Evolutionary conservation across 1,140 invertebrate species (phyloP), one percentile per base, ranked within the genome.

Genomic region (Lysiphlebus fabarum): DNA sequence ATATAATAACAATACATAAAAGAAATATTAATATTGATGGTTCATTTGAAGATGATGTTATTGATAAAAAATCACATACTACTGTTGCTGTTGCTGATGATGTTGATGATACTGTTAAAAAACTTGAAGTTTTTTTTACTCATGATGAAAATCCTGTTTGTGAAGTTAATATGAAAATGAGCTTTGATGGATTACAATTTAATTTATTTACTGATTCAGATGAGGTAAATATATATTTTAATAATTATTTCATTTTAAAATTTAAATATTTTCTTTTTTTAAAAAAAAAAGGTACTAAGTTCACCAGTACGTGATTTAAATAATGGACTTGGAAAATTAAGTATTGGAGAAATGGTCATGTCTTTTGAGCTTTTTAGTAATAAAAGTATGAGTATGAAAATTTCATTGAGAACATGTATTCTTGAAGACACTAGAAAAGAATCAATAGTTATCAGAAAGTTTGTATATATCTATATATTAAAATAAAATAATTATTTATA

Each of bases 391-490:
- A 87, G 89, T 68, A 75, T 89, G 42, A 88, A 87, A 71, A 76
- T 88, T n/a, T 86, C 87, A 44, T 72, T 92, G 17, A 86, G 89
- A 70, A 85, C 83, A 11, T 79, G 89, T 53, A 73, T 84, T 4
- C 71, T 92, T 11, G 85, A 90, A 73, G 90, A 93, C 67, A 88
- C 88, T 11, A 78, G 90, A 60, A 85, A 86, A 17, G 85, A 90
- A 62, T 83, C 81, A 57, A 75, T 75, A 7, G 74, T 84, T 57
- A 77, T 84, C 42, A 84, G 84, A 75, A 88, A 85, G 87, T 89
- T 70, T 67, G 71, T 70, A 33, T 10, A 51, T 6, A 51, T 51
- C 38, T 6, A 40, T 9, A 40, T 9, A 10, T 33, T 45, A 36
- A 43, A 5, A 53, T 14, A 53, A 3, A 40, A 6, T 33, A n/a